A percentile compares a stretch with the other conserved stretches of the same genome.
Conservation (phyloP, 2,113 vertebrate species). For the Alligator sinensis region DNA sequence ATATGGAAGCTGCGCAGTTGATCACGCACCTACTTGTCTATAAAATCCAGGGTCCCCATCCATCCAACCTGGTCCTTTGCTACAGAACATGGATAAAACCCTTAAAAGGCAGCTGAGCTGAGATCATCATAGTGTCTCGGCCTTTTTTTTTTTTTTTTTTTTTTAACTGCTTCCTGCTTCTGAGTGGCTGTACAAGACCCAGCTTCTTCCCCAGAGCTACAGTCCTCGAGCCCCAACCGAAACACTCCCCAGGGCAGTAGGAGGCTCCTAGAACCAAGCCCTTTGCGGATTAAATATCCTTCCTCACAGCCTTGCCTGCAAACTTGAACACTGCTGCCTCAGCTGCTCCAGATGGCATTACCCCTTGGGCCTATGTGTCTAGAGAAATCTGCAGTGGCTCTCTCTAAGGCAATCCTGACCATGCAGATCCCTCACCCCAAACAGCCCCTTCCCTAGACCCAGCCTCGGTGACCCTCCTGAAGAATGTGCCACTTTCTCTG, state of each 20-base stretch:
- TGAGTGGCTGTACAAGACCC: background rate
- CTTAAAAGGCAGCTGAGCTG: constrained; percentile 40
- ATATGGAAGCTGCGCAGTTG: background rate
- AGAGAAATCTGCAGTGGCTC: too few relatives aligned
- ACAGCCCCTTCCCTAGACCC: background rate
- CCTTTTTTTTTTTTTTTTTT: too few relatives aligned
- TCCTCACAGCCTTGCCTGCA: background rate
- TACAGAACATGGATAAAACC: constrained; percentile 36
- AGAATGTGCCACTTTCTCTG: background rate
- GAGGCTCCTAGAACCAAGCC: too few relatives aligned
- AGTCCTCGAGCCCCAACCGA: background rate
- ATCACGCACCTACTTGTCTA: background rate
- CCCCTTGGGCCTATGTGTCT: background rate
- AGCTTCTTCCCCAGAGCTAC: background rate
- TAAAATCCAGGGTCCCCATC: background rate
- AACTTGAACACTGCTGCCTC: background rate
- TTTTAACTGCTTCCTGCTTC: background rate
- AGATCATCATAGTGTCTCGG: background rate
- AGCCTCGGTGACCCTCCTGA: background rate
- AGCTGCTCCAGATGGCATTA: background rate
- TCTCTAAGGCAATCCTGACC: background rate
- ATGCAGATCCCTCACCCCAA: background rate
- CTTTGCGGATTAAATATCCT: too few relatives aligned
- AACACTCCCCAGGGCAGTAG: background rate
- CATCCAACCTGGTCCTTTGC: constrained; percentile 35